Percentiles rank a stretch among this genome's conserved stretches.
phyloP scores from a whole-genome alignment of 2,797 vertebrate genomes.

The Spinus pinus region DNA sequence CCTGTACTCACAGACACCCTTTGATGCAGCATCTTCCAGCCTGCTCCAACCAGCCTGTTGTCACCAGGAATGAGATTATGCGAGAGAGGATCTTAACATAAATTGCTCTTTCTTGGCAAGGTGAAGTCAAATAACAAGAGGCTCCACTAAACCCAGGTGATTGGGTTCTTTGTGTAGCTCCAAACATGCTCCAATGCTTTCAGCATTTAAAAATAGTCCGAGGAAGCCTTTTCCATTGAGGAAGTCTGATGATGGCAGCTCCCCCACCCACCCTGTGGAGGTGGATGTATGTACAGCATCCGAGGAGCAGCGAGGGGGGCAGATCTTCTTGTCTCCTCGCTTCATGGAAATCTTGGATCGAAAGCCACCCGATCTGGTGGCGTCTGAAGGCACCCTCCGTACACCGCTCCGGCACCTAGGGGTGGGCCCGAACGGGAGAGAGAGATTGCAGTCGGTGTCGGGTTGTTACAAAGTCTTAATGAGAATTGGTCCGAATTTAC shows the following conservation, averaged over 20 bases:
- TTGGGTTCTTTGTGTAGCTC: conserved; percentile 50
- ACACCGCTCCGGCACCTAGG: background rate
- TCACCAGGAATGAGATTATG: conserved; percentile 9
- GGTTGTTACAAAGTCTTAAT: background rate
- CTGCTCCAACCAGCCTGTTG: background rate
- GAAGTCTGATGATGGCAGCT: conserved; percentile 30
- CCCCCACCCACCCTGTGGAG: conserved; percentile 40
- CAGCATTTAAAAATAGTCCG: conserved; percentile 34
- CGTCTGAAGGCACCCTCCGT: background rate
- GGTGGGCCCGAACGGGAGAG: background rate
- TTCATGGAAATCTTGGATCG: background rate
- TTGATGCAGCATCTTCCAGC: background rate
- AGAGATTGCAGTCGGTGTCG: background rate
- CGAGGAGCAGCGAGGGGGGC: background rate
- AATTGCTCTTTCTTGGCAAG: conserved; percentile 34
- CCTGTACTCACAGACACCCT: background rate
- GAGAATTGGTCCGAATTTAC: background rate
- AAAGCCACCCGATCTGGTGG: background rate
- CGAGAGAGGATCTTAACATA: background rate
- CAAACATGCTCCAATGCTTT: conserved; percentile 7
- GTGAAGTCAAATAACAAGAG: conserved; percentile 25
- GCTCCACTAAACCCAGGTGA: background rate
- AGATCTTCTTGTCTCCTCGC: background rate
- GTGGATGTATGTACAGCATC: conserved; percentile 24
- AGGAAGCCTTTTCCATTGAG: conserved; percentile 45